Evolutionary conservation across 2,113 vertebrate species (phyloP).

Genomic region (Actinemys pallida): DNA sequence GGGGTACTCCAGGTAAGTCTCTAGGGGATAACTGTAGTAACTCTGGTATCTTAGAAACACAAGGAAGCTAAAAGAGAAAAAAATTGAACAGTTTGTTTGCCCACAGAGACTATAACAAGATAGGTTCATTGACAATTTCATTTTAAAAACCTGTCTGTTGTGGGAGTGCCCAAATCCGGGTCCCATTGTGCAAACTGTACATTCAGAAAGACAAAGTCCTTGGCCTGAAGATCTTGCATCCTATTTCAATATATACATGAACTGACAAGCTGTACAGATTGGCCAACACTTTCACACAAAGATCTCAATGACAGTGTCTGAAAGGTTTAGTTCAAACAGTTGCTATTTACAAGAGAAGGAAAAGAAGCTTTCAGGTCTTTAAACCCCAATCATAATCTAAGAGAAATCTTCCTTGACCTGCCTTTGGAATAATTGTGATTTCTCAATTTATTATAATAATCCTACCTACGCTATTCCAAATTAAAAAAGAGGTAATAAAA

Average conservation of each 20-base stretch:
- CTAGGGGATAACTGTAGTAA: constrained; percentile 90
- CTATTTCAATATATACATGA: not conserved
- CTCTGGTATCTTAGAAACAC: constrained; percentile 95
- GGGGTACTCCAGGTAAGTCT: constrained; percentile 94
- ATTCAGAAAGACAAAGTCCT: not conserved
- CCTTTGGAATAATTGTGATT: not conserved
- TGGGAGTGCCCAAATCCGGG: not conserved
- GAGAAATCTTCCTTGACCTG: not conserved
- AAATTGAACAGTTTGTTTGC: not conserved
- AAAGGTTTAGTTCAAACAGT: constrained; percentile 4
- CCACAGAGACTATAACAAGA: not conserved
- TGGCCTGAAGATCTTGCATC: not conserved
- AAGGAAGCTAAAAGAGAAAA: constrained; percentile 83
- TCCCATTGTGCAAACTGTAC: not conserved
- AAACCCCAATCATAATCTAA: not conserved
- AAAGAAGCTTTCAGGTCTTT: not conserved
- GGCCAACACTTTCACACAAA: not conserved
- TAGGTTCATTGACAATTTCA: not conserved
- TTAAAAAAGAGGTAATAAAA: not conserved
- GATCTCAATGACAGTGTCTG: not conserved
- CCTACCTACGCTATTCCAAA: not conserved
- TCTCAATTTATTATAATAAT: not conserved
- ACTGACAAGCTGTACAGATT: not conserved
- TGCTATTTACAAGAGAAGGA: not conserved
- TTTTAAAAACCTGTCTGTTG: not conserved